Evolutionary conservation across 2,888 invertebrate species (phyloP).

Genomic region (Eledone cirrhosa): DNA sequence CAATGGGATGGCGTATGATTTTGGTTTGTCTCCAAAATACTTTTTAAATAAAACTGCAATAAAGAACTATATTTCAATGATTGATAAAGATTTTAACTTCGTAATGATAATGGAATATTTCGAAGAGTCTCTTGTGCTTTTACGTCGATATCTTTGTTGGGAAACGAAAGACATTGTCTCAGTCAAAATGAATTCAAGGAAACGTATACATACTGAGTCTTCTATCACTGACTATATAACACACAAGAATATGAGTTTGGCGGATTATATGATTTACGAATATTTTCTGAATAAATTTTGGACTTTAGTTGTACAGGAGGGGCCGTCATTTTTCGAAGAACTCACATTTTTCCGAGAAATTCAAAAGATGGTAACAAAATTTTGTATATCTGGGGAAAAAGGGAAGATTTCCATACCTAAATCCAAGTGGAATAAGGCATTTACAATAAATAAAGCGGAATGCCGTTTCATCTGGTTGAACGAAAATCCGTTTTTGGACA

Average conservation of each 20-base stretch:
- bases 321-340: too few relatives aligned
- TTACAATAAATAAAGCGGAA: too few relatives aligned
- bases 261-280: slow-evolving; percentile 53
- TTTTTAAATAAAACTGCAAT: background rate
- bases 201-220: slow-evolving; percentile 41
- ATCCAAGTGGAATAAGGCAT: too few relatives aligned
- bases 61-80: background rate
- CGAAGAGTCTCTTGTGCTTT: slow-evolving; percentile 19
- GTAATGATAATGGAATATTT: slow-evolving; percentile 18
- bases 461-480: too few relatives aligned
- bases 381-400: too few relatives aligned
- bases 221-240: too few relatives aligned
- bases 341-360: too few relatives aligned
- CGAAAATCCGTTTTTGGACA: too few relatives aligned
- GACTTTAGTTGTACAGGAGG: slow-evolving; percentile 37
- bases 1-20: slow-evolving; percentile 10
- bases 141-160: slow-evolving; percentile 16
- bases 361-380: too few relatives aligned
- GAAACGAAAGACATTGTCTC: background rate
- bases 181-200: background rate
- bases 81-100: slow-evolving; percentile 12
- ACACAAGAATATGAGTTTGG: too few relatives aligned
- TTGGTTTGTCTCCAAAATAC: background rate
- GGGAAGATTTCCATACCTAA: too few relatives aligned
- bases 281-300: slow-evolving; percentile 47